phyloP scores from a whole-genome alignment of 2,888 invertebrate species.

The Synergus itoensis region DNA sequence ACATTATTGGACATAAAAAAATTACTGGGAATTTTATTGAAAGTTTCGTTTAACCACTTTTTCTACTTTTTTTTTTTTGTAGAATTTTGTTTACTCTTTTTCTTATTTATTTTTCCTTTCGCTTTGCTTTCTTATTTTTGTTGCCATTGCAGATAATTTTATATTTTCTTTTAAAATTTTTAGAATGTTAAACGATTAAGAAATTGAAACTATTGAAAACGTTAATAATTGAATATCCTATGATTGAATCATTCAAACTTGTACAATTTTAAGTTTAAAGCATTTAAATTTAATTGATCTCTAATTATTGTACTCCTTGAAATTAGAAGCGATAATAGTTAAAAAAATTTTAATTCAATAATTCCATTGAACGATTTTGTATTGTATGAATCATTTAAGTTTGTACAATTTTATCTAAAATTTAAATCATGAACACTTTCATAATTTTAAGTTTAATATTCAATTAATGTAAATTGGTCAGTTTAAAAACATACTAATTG shows the following conservation, averaged over 20 bases:
- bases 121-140: neutral
- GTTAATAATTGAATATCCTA: too few relatives aligned
- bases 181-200: too few relatives aligned
- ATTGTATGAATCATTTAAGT: neutral
- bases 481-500: neutral
- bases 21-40: neutral
- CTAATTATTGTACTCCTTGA: too few relatives aligned
- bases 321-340: too few relatives aligned
- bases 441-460: neutral
- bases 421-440: neutral
- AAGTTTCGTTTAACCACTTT: neutral
- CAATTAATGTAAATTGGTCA: neutral
- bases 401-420: neutral
- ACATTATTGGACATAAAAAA: too few relatives aligned
- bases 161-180: neutral
- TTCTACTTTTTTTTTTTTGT: neutral
- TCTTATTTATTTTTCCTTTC: neutral
- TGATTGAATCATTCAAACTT: too few relatives aligned
- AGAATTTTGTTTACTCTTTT: neutral
- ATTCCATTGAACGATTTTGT: neutral
- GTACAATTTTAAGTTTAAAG: too few relatives aligned
- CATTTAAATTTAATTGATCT: too few relatives aligned
- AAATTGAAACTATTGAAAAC: neutral
- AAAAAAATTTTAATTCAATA: too few relatives aligned
- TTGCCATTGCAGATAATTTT: neutral